Conservation (phyloP, 2,888 invertebrate species). For the Cheiracanthium punctorium region DNA sequence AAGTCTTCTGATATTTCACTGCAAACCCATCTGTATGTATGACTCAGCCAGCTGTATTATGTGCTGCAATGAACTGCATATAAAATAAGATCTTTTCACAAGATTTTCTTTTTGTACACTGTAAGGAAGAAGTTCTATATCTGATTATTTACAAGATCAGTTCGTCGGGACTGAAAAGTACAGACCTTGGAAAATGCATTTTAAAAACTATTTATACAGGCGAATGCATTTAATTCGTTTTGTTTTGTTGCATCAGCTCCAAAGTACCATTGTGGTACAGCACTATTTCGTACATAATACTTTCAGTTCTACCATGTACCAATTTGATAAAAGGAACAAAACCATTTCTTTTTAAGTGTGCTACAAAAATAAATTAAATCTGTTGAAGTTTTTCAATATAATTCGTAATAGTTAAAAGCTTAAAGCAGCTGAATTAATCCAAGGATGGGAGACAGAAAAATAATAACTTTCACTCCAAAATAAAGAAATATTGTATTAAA, state of each 20-base stretch:
- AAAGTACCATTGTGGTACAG: neutral
- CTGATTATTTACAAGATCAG: constrained; percentile 5
- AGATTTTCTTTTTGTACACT: constrained; percentile 14
- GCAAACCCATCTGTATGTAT: neutral
- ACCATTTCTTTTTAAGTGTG: no score
- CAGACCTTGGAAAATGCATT: constrained; percentile 2
- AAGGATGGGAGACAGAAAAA: no score
- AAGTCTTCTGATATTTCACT: no score
- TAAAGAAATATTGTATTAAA: no score
- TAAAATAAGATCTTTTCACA: constrained; percentile 15
- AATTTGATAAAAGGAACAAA: no score
- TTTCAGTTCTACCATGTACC: no score
- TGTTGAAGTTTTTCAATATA: no score
- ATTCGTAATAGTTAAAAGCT: no score
- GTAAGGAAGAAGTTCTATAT: neutral
- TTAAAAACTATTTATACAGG: constrained; percentile 7
- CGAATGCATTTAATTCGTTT: constrained; percentile 10
- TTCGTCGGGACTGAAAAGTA: constrained; percentile 2
- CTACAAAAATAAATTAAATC: no score
- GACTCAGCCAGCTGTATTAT: neutral
- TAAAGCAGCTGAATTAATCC: no score
- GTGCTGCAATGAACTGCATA: neutral
- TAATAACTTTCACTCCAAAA: no score
- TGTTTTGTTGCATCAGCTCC: neutral
- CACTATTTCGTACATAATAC: neutral